These are phyloP conservation scores for Prinia subflava DNA, from an alignment of 2,113 vertebrate genomes.

Conservation along the genomic window DNA sequence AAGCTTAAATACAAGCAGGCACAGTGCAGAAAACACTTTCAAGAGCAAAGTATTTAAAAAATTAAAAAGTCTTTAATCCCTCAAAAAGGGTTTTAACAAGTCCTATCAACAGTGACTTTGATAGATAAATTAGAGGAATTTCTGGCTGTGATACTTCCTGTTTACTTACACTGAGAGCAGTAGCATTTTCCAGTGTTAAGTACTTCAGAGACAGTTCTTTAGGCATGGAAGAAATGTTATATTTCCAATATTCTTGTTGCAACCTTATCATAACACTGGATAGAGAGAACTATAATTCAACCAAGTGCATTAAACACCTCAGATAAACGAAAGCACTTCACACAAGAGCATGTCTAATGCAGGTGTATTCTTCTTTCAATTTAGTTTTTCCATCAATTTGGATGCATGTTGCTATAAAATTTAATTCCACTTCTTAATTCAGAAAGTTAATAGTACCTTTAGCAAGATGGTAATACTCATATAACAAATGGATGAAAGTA, in stretches of 20 bases:
- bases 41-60: neutral
- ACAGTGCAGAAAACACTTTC: neutral
- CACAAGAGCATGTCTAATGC: neutral
- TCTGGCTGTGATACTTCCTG: neutral
- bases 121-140: conserved; percentile 17
- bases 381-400: neutral
- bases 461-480: neutral
- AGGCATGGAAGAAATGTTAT: neutral
- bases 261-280: neutral
- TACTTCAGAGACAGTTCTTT: neutral
- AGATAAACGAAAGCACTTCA: neutral
- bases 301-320: neutral
- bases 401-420: neutral
- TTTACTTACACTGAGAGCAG: neutral
- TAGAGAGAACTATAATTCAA: neutral
- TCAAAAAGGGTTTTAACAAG: conserved; percentile 1
- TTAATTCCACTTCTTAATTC: neutral
- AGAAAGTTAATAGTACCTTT: neutral
- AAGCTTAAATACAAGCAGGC: conserved; percentile 27
- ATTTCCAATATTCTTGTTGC: neutral
- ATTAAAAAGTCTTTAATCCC: neutral
- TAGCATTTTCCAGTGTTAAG: neutral
- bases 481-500: neutral
- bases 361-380: neutral
- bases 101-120: neutral